phyloP scores from a whole-genome alignment of 1,140 invertebrate genomes.

The Ceratoteleas bidentatus region DNA sequence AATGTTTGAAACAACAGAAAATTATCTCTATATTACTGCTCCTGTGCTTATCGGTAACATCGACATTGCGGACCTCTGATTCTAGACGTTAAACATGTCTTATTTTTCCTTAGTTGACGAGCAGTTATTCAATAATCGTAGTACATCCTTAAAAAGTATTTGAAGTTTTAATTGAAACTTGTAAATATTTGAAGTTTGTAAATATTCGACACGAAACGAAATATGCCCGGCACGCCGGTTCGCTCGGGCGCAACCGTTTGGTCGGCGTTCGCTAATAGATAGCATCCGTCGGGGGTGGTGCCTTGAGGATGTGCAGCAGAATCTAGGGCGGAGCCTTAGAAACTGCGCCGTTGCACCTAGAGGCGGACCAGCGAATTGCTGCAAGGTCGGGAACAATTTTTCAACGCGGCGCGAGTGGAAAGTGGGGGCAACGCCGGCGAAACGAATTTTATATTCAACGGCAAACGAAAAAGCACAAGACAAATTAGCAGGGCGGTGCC shows the following conservation, averaged over 20 bases:
- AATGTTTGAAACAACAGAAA: no score
- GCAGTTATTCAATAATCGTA: no score
- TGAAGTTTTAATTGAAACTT: background rate
- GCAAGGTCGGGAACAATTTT: slow-evolving; percentile 60
- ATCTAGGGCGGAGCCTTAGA: slow-evolving; percentile 76
- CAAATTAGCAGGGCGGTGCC: slow-evolving; percentile 30
- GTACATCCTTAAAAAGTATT: no score
- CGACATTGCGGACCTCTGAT: no score
- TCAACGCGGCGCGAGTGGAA: slow-evolving; percentile 20
- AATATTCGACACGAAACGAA: slow-evolving; percentile 24
- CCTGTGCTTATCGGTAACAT: no score
- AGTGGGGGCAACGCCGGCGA: slow-evolving; percentile 4
- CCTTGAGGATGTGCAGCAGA: slow-evolving; percentile 73
- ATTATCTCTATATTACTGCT: no score
- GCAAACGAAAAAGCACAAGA: slow-evolving; percentile 27
- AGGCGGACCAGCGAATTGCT: slow-evolving; percentile 59
- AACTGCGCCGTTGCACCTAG: slow-evolving; percentile 71
- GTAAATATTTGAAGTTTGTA: slow-evolving; percentile 22
- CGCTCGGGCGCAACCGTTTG: no score
- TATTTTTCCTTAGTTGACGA: no score
- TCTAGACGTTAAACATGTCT: no score
- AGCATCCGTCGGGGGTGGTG: slow-evolving; percentile 67
- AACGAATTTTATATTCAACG: slow-evolving; percentile 50
- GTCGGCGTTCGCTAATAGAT: slow-evolving; percentile 49
- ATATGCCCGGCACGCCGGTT: slow-evolving; percentile 27